Conservation (phyloP, 2,113 vertebrate genomes). For the Hyla sarda region DNA sequence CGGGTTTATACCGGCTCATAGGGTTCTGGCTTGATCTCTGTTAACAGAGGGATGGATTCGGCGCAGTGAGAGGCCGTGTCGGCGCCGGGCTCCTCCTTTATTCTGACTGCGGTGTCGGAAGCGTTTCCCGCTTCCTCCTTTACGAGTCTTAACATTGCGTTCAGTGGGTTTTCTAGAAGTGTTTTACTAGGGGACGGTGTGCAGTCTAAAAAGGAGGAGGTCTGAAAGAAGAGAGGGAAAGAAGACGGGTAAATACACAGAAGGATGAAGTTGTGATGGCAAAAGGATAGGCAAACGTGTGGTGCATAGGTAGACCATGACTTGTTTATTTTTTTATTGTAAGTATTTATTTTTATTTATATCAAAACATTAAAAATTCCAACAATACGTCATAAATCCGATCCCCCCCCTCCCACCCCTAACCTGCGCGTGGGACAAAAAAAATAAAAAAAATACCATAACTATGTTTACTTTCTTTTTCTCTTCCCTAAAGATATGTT, state of each 20-base stretch:
- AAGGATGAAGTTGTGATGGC: background rate
- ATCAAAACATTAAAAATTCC: too few species aligned
- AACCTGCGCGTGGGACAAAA: too few species aligned
- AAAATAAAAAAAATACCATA: too few species aligned
- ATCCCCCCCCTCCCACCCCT: too few species aligned
- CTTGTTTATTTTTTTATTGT: too few species aligned
- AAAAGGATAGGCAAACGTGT: background rate
- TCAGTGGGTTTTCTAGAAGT: conserved; percentile 89
- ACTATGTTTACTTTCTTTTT: background rate
- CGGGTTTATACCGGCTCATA: conserved; percentile 59
- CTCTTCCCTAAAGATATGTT: background rate
- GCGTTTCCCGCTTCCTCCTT: conserved; percentile 82
- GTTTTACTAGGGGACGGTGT: conserved; percentile 93
- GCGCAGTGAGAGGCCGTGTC: conserved; percentile 72
- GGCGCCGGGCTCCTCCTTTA: conserved; percentile 84
- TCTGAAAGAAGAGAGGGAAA: conserved; percentile 71
- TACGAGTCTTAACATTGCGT: conserved; percentile 81
- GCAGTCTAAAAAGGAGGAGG: conserved; percentile 86
- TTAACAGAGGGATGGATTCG: conserved; percentile 71
- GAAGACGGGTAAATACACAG: background rate
- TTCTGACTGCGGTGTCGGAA: conserved; percentile 73
- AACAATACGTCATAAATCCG: too few species aligned
- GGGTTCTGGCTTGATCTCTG: conserved; percentile 79
- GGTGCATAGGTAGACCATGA: too few species aligned
- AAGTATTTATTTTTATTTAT: too few species aligned